phyloP scores from a whole-genome alignment of 1,140 invertebrate species.

The Heliconius congener region DNA sequence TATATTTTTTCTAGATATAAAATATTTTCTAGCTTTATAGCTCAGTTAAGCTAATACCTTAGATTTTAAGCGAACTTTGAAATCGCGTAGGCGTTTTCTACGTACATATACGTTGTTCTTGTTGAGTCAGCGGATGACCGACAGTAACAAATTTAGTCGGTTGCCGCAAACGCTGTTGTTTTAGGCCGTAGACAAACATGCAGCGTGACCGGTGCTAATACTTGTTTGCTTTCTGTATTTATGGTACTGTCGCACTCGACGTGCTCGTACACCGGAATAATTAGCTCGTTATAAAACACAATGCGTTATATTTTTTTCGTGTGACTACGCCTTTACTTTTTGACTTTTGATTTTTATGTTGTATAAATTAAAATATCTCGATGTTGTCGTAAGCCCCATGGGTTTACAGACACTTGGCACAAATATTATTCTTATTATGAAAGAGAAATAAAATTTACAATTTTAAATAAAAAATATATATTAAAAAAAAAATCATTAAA shows the following conservation, averaged over 20 bases:
- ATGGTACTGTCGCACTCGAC: conserved; percentile 61
- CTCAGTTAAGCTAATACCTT: not conserved
- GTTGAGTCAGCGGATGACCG: conserved; percentile 75
- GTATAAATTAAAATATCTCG: not conserved
- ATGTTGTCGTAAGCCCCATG: not conserved
- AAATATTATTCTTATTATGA: not conserved
- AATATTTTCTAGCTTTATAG: not conserved
- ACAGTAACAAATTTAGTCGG: conserved; percentile 73
- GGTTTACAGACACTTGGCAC: too few relatives aligned
- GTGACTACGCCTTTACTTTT: conserved; percentile 7
- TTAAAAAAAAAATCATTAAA: too few relatives aligned
- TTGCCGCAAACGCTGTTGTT: conserved; percentile 78
- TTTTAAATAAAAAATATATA: too few relatives aligned
- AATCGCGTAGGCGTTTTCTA: conserved; percentile 20
- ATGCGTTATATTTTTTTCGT: conserved; percentile 38
- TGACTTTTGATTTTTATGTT: conserved; percentile 15
- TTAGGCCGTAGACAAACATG: conserved; percentile 76
- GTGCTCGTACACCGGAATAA: conserved; percentile 71
- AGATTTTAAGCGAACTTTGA: not conserved
- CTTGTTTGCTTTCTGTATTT: conserved; percentile 76
- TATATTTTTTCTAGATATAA: not conserved
- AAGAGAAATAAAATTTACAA: too few relatives aligned
- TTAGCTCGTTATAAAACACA: conserved; percentile 76
- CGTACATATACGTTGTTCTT: conserved; percentile 42
- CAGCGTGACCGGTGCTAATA: conserved; percentile 75